A percentile compares a stretch with the other conserved stretches of the same genome.
Conservation (phyloP, 2,113 vertebrate species). For the Porphyrio hochstetteri region DNA sequence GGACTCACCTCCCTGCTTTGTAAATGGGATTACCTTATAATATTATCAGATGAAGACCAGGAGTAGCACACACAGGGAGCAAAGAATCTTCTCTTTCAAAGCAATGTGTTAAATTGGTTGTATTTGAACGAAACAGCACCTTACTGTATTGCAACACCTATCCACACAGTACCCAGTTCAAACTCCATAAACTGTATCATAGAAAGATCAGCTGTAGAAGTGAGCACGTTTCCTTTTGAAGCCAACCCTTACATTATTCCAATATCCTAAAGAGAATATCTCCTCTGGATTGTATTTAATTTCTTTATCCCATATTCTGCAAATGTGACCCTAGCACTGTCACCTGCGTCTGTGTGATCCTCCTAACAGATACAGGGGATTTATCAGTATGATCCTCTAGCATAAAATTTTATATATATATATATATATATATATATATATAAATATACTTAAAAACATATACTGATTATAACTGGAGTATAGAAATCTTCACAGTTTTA, state of each 20-base stretch:
- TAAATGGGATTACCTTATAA: not conserved
- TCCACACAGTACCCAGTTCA: not conserved
- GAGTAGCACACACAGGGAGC: not conserved
- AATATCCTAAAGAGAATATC: not conserved
- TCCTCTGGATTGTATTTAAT: not conserved
- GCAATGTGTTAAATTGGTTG: not conserved
- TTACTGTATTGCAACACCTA: not conserved
- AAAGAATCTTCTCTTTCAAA: not conserved
- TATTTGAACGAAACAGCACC: not conserved
- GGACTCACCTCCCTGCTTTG: not conserved
- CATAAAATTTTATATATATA: not conserved
- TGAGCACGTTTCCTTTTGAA: not conserved
- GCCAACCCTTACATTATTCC: not conserved
- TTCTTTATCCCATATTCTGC: not conserved
- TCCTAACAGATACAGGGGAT: not conserved
- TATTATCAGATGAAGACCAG: not conserved
- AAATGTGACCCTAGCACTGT: not conserved
- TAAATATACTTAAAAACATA: not conserved
- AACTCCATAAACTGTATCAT: not conserved
- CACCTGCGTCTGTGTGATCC: not conserved
- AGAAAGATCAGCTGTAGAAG: not conserved
- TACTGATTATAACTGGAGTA: not conserved
- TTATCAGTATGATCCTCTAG: not conserved
- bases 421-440: not conserved
- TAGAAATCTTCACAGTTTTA: not conserved